Base-by-base conservation (phyloP, 2,797 vertebrate genomes). In the Eulemur mongoz region DNA sequence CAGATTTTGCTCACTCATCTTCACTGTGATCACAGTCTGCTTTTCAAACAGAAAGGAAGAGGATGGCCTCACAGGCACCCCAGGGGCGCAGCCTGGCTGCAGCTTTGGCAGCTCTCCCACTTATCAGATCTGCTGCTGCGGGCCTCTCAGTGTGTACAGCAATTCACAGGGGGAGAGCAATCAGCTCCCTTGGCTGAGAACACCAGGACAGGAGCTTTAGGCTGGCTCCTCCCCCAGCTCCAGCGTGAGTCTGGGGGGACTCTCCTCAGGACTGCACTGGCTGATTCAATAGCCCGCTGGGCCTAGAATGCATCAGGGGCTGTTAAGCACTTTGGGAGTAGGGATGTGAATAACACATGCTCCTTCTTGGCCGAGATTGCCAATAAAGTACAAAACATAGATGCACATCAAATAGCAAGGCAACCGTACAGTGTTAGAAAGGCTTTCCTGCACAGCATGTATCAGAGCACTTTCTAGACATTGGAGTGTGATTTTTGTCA, bases 91-190 rank as follows among this genome's bases (percentile, higher is more conserved):
- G 43, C 75, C 78, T 35, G 67, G 90, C 61, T 0, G 5, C 59
- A 17, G 75, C 79, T 72, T 85, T 95, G 95, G 96, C 93, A 97
- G 93, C 69, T 87, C 65, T 88, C 95, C 95, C 59, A 43, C 35
- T 81, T 72, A 40, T 95, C 92, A 82, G 89, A 76, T n/a, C 32
- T 0, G 32, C 82, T 40, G 61, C 90, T 61, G 22, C 7, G 0
- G 81, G 85, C 52, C 93, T 83, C 95, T 84, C 92, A 54, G 83
- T 80, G 63, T 84, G 91, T 50, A 94, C 84, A 96, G 91, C 63
- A 89, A 96, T 91, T 96, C 97, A 93, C 96, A 92, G 91, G 17
- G 32, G 81, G 91, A 69, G 91, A 75, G 89, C 78, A 84, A 96
- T 90, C 87, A 67, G 87, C 83, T 78, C 27, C 63, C 91, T 92